Conservation (phyloP, 1,140 invertebrate species). For the Drosophila melanogaster region Release_6_plus_ISO1_MT NC_004354.4:6604501-6605000, state of each 20-base stretch:
- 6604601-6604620: conserved; percentile 79
- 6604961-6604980: conserved; percentile 2
- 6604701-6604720: not conserved
- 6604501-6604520: conserved; percentile 2
- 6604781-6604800: conserved; percentile 37
- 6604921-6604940: conserved; percentile 69
- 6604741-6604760: not conserved
- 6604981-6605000: conserved; percentile 38
- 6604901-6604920: conserved; percentile 81
- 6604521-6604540: conserved; percentile 24
- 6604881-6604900: conserved; percentile 77
- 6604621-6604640: conserved; percentile 34
- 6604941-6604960: conserved; percentile 9
- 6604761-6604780: conserved; percentile 10
- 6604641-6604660: conserved; percentile 67
- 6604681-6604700: conserved; percentile 2
- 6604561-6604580: conserved; percentile 62
- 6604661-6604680: conserved; percentile 58
- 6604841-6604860: conserved; percentile 55
- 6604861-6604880: conserved; percentile 78
- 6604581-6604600: conserved; percentile 82
- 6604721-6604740: not conserved
- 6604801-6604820: conserved; percentile 5
- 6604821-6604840: not conserved
- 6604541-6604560: conserved; percentile 19